phyloP scores from a whole-genome alignment of 2,113 vertebrate genomes.

The Ibidorhyncha struthersii region DNA sequence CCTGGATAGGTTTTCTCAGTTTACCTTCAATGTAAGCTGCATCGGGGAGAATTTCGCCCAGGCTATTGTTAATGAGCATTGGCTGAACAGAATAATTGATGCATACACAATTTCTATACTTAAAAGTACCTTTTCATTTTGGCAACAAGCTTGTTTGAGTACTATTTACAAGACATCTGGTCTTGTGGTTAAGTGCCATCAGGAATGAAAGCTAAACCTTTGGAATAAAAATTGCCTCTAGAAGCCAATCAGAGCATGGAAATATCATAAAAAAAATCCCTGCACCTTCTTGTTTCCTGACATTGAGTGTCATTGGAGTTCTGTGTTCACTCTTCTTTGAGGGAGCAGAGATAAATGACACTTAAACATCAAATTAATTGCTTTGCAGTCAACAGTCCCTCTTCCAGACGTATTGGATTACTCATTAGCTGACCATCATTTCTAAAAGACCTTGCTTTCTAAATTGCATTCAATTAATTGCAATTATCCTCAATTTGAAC shows the following conservation, averaged over 20 bases:
- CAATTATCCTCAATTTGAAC: conserved; percentile 30
- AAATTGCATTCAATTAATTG: conserved; percentile 49
- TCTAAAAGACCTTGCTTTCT: conserved; percentile 21
- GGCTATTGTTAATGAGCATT: not conserved
- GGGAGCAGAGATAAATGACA: conserved; percentile 21
- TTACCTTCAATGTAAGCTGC: not conserved
- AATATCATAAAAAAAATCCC: not conserved
- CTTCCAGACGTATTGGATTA: not conserved
- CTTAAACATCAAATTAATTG: conserved; percentile 14
- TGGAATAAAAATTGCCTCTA: not conserved
- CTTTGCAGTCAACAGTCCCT: not conserved
- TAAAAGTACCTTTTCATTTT: not conserved
- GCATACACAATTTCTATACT: not conserved
- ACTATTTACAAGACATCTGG: not conserved
- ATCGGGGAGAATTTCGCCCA: not conserved
- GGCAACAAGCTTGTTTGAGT: not conserved
- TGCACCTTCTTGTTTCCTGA: not conserved
- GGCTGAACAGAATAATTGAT: not conserved
- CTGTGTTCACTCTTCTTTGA: not conserved
- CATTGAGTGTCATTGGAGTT: not conserved
- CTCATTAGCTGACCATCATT: not conserved
- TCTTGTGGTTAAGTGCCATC: not conserved
- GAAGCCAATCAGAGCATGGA: not conserved
- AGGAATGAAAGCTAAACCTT: not conserved
- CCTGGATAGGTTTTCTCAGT: not conserved